Percentiles rank a stretch among this genome's conserved stretches.
phyloP scores from a whole-genome alignment of 2,113 vertebrate species.

The Junco hyemalis region DNA sequence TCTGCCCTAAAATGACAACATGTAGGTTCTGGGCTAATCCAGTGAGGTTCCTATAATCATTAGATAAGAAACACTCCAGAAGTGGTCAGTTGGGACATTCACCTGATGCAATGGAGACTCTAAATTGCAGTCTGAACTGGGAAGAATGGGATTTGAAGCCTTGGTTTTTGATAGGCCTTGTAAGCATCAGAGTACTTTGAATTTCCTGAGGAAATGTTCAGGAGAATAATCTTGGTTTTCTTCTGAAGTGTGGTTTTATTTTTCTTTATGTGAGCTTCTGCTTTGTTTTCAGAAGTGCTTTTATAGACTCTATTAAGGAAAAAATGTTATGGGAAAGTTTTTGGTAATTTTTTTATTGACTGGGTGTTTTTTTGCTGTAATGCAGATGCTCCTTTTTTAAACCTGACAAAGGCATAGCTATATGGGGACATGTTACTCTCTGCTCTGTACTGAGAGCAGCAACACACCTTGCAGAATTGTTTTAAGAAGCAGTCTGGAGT shows the following conservation, averaged over 20 bases:
- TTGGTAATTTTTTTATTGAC: neutral
- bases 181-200: neutral
- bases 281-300: neutral
- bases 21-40: neutral
- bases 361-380: neutral
- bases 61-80: neutral
- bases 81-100: neutral
- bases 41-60: neutral
- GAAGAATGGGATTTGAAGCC: neutral
- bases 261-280: neutral
- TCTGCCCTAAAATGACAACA: no score
- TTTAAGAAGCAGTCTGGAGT: neutral
- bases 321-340: neutral
- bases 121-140: neutral
- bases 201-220: neutral
- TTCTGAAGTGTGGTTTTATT: neutral
- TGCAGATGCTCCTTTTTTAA: neutral
- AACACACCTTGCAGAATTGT: slow-evolving; percentile 10
- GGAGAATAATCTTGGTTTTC: neutral
- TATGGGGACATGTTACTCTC: neutral
- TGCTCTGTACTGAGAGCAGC: neutral
- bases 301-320: neutral
- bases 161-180: neutral
- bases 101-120: neutral
- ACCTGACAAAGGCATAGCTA: neutral